phyloP scores from a whole-genome alignment of 2,113 vertebrate species.

The Grammomys surdaster region DNA sequence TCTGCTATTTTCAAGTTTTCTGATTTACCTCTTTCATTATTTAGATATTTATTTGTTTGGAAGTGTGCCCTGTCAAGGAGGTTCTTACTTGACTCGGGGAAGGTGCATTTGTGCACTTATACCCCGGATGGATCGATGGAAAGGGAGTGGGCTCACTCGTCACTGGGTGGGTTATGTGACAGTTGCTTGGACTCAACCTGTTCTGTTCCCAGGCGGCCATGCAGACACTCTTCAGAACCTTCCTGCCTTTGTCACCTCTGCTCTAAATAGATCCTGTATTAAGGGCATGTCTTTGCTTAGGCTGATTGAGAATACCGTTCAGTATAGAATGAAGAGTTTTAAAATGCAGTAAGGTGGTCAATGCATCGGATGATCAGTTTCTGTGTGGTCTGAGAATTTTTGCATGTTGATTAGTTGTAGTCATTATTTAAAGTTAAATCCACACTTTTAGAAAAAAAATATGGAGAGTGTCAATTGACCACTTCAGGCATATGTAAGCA shows the following conservation, averaged over 20 bases:
- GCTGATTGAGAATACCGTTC: constrained; percentile 82
- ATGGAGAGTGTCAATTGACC: constrained; percentile 79
- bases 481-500: constrained; percentile 84
- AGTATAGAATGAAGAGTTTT: constrained; percentile 75
- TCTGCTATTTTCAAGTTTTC: constrained; percentile 79
- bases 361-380: constrained; percentile 82
- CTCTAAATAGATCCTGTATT: constrained; percentile 76
- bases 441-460: constrained; percentile 85
- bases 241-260: constrained; percentile 54
- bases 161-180: constrained; percentile 74
- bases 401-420: constrained; percentile 88
- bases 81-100: constrained; percentile 61
- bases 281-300: constrained; percentile 75
- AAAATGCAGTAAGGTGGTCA: constrained; percentile 79
- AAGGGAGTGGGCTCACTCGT: background rate
- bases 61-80: constrained; percentile 77
- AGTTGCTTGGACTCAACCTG: constrained; percentile 77
- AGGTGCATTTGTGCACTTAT: background rate
- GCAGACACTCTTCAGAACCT: background rate
- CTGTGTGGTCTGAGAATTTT: constrained; percentile 84
- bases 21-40: constrained; percentile 80
- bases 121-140: background rate
- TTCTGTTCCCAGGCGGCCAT: constrained; percentile 75
- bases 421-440: constrained; percentile 85
- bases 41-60: constrained; percentile 88